Evolutionary conservation across 2,113 vertebrate genomes (phyloP), one percentile per base, ranked within the genome.

Genomic region (Ardeotis arabs): DNA sequence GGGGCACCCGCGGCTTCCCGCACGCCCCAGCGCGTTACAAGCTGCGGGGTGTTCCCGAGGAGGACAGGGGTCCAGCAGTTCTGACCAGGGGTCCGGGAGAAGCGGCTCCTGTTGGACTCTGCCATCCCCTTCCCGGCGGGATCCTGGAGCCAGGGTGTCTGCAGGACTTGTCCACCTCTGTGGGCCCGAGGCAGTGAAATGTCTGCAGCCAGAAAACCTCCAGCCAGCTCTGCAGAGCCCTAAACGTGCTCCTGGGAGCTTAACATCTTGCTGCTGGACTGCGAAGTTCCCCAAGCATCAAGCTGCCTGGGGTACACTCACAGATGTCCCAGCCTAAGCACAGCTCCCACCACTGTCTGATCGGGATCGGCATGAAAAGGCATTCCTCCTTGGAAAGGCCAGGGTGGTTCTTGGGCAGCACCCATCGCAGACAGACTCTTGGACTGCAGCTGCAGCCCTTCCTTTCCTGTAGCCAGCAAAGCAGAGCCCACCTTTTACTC

Each of bases 51-150:
- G 21, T 0, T 5, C 9, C 59, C 0, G 0, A 35, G 41, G 4
- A 14, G 29, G 25, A 3, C 0, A 4, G 44, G 33, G 33, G 18
- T 1, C 18, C 77, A 12, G 49, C 31, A 44, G 24, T 66, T 10
- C 21, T 5, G 47, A 28, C 59, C 0, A 15, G 3, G 6, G 15
- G 3, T 12, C 31, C 50, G 1, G 11, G 31, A 59, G 13, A 11
- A 52, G 4, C 2, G 0, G 69, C 23, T 60, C 3, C 44, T 47
- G 0, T 6, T 12, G 12, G 56, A 6, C 39, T 10, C 49, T 19
- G 45, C 77, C 2, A 0, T 5, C 23, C 4, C 0, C 23, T 60
- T 29, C 55, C 84, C 0, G 4, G 56, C 52, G 45, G 33, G 29
- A 55, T 10, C 47, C n/a, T 2, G 23, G 11, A 76, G 72, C 37